Evolutionary conservation across 2,113 vertebrate genomes (phyloP).

Genomic region (Chamaetylas fuelleborni): DNA sequence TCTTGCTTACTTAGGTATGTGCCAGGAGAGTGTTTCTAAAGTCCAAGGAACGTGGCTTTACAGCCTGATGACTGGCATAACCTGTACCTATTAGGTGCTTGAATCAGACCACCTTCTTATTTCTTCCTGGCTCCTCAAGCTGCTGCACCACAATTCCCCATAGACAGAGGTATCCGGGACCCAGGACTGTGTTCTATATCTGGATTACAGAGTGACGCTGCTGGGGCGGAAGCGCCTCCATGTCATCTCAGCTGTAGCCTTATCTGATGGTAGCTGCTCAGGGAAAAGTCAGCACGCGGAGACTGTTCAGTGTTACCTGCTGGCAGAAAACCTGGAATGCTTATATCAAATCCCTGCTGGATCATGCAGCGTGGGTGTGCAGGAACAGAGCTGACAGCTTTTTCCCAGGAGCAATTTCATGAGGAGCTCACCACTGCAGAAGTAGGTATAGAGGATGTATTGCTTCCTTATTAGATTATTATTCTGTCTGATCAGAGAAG

Average conservation of each 20-base stretch:
- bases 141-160: accelerated
- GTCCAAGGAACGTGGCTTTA: accelerated
- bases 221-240: not conserved
- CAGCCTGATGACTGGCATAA: not conserved
- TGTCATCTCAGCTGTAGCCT: not conserved
- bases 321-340: not conserved
- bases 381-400: not conserved
- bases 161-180: not conserved
- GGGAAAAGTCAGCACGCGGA: accelerated
- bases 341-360: not conserved
- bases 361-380: not conserved
- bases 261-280: not conserved
- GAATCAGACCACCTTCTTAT: not conserved
- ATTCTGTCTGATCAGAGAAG: not conserved
- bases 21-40: not conserved
- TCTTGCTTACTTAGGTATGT: not conserved
- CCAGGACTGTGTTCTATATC: accelerated
- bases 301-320: not conserved
- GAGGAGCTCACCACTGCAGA: not conserved
- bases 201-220: not conserved
- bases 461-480: not conserved
- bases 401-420: not conserved
- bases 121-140: accelerated
- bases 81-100: not conserved
- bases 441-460: not conserved